phyloP scores from a whole-genome alignment of 2,888 invertebrate genomes.

The Rhyacophila evoluta region DNA sequence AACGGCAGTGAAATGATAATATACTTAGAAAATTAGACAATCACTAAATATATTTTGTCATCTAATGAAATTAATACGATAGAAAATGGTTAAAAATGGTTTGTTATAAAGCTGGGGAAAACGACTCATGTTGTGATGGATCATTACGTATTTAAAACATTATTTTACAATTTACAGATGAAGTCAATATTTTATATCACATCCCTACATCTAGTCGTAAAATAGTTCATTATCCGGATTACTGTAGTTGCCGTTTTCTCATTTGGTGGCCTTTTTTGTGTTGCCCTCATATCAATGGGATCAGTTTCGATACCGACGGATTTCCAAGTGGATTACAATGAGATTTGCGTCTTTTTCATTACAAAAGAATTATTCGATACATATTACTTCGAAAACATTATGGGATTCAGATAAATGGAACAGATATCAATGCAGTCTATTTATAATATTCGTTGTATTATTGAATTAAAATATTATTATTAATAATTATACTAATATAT shows the following conservation, averaged over 20 bases:
- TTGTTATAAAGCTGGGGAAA: too few relatives aligned
- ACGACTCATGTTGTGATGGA: too few relatives aligned
- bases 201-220: conserved; percentile 6
- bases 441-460: too few relatives aligned
- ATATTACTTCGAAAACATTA: neutral
- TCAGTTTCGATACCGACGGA: conserved; percentile 29
- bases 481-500: too few relatives aligned
- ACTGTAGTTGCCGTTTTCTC: conserved; percentile 43
- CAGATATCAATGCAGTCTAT: neutral
- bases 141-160: too few relatives aligned
- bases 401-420: neutral
- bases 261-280: conserved; percentile 36
- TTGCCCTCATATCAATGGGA: neutral
- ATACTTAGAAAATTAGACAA: too few relatives aligned
- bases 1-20: too few relatives aligned
- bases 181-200: neutral
- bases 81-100: too few relatives aligned
- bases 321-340: conserved; percentile 15
- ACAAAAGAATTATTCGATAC: neutral
- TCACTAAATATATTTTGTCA: too few relatives aligned
- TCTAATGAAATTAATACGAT: too few relatives aligned
- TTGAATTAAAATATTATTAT: too few relatives aligned
- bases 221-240: conserved; percentile 41
- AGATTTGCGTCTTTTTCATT: conserved; percentile 23
- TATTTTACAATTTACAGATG: too few relatives aligned